Base-by-base conservation (phyloP, 2,113 vertebrate species). In the Chrysemys picta region DNA sequence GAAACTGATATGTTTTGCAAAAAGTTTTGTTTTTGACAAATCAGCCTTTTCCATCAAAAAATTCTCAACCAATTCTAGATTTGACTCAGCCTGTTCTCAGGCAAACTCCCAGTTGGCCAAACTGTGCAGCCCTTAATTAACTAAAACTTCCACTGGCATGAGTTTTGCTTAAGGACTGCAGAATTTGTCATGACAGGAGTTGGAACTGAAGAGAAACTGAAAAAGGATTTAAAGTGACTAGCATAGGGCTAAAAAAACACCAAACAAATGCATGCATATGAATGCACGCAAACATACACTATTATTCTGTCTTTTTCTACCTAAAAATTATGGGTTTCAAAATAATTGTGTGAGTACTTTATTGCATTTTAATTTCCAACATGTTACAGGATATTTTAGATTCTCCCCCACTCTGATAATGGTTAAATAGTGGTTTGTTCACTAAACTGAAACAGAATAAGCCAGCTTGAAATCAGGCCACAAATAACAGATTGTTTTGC, bases 401-500 rank as follows among this genome's bases (percentile, higher is more conserved):
- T 91, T 89, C 47, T 57, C 65, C 81, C 19, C 35, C 8, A 3
- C n/a, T 31, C 38, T 56, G 38, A 88, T 56, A 90, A 84, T 56
- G 22, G 91, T 65, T 93, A 80, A 88, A 84, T 78, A 49, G 65
- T 90, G 54, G 47, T 85, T 89, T 89, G 2, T 95, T 93, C 27
- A 9, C 65, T 92, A 80, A 69, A 82, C 81, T 57, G 38, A 90
- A 82, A 59, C 65, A 85, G 54, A 89, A 76, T 79, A 89, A 91
- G 50, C n/a, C 56, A 84, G 19, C 80, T 92, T 86, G 47, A 96
- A 97, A 96, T 79, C 65, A 94, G 88, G 38, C 59, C 79, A 87
- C 3, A 8, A 81, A 35, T 27, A 94, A 80, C 9, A 96, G 91
- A 85, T 53, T 93, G 31, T 57, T 97, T 95, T 91, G 5, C 81